Evolutionary conservation across 1,140 invertebrate species (phyloP), one percentile per base, ranked within the genome.

Genomic region (Musca domestica): DNA sequence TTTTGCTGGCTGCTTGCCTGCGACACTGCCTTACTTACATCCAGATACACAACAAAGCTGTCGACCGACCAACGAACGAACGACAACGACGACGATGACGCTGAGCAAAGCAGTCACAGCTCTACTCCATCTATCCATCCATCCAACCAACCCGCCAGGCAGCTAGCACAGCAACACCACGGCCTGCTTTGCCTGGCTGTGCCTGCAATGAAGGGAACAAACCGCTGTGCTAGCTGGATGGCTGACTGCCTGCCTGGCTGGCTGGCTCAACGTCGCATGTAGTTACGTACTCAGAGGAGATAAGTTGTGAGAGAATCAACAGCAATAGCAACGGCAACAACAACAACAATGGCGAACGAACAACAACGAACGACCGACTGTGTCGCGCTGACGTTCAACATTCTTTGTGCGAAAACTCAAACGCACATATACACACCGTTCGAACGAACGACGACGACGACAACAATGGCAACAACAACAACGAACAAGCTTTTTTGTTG

Each of bases 331-430:
- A 12, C 34, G 12, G 12, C 34, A 41, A 41, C 34, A 41, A 5
- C 34, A 41, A 41, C 10, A 12, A 41, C 2, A 12, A 5, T 41
- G 4, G 2, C 10, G 34, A 7, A 41, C 34, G 34, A 41, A 41
- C 34, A 41, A 41, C 34, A 41, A 41, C 34, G 34, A 30, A 41
- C 34, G 34, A 41, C 2, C 34, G 34, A 41, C 34, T 41, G 12
- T 10, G 27, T 30, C 27, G 3, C 34, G 10, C 34, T 41, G 34
- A 41, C 34, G 34, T 41, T 41, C 34, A 12, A 41, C 34, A 41
- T 41, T 41, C 34, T 41, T 41, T 41, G 70, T 74, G 73, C 74
- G 76, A 74, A 76, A 76, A 71, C 74, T 76, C 69, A 74, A 70
- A 71, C 34, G 68, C 66, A 70, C 20, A 67, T 56, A 68, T 23